Base-by-base conservation (phyloP, 2,888 invertebrate species). In the Agrilus biguttatus region DNA sequence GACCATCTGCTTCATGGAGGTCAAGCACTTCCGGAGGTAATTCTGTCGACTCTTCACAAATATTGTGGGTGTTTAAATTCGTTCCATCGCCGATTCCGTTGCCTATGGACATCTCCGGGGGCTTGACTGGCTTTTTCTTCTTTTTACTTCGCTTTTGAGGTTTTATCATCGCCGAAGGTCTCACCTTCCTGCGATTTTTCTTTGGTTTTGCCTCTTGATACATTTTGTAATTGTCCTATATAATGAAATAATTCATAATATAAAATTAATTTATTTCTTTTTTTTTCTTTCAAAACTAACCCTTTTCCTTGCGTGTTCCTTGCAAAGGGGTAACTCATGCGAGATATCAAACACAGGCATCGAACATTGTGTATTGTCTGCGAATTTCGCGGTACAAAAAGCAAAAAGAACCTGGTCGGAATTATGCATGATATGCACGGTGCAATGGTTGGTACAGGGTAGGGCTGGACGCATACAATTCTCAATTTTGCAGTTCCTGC, bases 381-480 rank as follows among this genome's bases (percentile, higher is more conserved):
- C 74, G 62, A 81, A 82, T 63, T 84, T 83, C 47, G 83, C 84
- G 47, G 84, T 83, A 64, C 86, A 87, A 54, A 82, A 80, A 59
- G 78, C 78, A 65, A 83, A 87, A 46, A 67, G 51, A 36, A 64
- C 60, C 67, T 93, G 92, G 55, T 88, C 86, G 8, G 80, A 75
- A 62, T 89, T 88, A 48, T 79, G 73, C 68, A 88, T 85, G 53
- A 92, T 85, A 69, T 93, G 93, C 47, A 78, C 67, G 34, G 82
- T 72, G 63, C 92, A 93, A 61, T 89, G 83, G 46, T 84, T 78
- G 1, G 86, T 80, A 60, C 82, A 84, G 0, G 87, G 85, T 52
- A 88, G 58, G 4, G 84, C 79, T 2, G 64, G 59, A 47, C 66
- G 65, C 14, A 56, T 59, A 48, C 69, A 69, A 23, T 44, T 42